Evolutionary conservation across 1,140 invertebrate species (phyloP).

Genomic region (Galleria mellonella): DNA sequence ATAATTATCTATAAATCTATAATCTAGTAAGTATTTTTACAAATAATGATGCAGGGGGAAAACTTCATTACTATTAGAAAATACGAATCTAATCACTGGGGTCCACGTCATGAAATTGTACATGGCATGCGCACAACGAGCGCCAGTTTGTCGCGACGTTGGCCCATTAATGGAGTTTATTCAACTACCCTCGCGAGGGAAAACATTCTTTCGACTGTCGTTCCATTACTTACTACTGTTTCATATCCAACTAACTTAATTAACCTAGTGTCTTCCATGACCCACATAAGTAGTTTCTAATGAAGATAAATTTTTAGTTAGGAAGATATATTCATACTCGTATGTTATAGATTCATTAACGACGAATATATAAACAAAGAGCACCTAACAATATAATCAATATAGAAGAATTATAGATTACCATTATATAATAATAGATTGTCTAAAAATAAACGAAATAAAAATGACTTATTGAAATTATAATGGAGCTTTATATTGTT

Average conservation of each 20-base stretch:
- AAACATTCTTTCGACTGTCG: constrained; percentile 10
- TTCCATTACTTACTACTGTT: constrained; percentile 11
- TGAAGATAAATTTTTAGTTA: background rate
- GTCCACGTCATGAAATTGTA: background rate
- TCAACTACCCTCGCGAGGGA: constrained; percentile 30
- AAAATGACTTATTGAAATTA: too few relatives aligned
- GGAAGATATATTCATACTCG: background rate
- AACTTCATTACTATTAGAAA: background rate
- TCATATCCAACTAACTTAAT: background rate
- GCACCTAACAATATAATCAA: background rate
- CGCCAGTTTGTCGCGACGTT: constrained; percentile 40
- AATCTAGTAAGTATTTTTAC: too few relatives aligned
- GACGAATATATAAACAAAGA: background rate
- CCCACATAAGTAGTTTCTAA: background rate
- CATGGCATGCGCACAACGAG: constrained; percentile 15
- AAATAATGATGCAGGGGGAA: background rate
- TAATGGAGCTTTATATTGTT: too few relatives aligned
- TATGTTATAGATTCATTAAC: background rate
- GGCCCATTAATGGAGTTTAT: constrained; percentile 50
- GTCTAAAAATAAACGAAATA: too few relatives aligned
- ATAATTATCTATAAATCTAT: too few relatives aligned
- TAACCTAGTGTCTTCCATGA: background rate
- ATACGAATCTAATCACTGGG: background rate
- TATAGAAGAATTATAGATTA: too few relatives aligned
- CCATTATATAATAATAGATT: too few relatives aligned